phyloP scores from a whole-genome alignment of 2,888 invertebrate species.

The Heliconius charithonia region DNA sequence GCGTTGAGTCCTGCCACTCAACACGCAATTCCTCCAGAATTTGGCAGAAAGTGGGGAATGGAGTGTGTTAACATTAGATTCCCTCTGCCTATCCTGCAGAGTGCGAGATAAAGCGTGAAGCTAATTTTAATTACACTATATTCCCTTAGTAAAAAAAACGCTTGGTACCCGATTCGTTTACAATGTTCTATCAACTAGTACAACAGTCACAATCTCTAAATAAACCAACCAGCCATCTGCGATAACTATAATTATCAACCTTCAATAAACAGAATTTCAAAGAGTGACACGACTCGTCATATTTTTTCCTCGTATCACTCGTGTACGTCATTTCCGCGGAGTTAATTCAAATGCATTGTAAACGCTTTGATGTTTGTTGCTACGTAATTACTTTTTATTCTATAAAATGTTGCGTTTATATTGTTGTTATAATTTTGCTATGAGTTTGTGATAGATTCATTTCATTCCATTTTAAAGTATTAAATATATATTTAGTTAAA shows the following conservation, averaged over 20 bases:
- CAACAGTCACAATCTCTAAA: conserved; percentile 23
- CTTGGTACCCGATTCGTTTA: neutral
- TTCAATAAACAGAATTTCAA: conserved; percentile 21
- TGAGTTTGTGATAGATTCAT: neutral
- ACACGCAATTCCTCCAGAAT: too few relatives aligned
- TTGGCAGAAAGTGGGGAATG: too few relatives aligned
- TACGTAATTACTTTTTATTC: conserved; percentile 18
- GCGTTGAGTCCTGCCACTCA: too few relatives aligned
- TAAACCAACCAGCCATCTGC: conserved; percentile 17
- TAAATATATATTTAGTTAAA: too few relatives aligned
- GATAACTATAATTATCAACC: conserved; percentile 22
- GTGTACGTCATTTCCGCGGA: conserved; percentile 29
- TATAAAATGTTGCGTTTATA: neutral
- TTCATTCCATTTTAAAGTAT: neutral
- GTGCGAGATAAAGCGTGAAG: too few relatives aligned
- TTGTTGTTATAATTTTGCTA: conserved; percentile 17
- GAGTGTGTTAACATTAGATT: too few relatives aligned
- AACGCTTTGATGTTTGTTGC: conserved; percentile 30
- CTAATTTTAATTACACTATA: too few relatives aligned
- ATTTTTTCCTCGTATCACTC: conserved; percentile 25
- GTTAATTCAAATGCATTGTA: conserved; percentile 29
- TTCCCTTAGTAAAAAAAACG: neutral
- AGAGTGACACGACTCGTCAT: conserved; percentile 18
- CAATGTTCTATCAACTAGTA: neutral
- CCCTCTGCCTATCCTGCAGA: too few relatives aligned